A percentile compares a stretch with the other conserved stretches of the same genome.
These are phyloP conservation scores for Chionoecetes opilio DNA, from an alignment of 1,140 invertebrate genomes.

Conservation along the genomic window DNA sequence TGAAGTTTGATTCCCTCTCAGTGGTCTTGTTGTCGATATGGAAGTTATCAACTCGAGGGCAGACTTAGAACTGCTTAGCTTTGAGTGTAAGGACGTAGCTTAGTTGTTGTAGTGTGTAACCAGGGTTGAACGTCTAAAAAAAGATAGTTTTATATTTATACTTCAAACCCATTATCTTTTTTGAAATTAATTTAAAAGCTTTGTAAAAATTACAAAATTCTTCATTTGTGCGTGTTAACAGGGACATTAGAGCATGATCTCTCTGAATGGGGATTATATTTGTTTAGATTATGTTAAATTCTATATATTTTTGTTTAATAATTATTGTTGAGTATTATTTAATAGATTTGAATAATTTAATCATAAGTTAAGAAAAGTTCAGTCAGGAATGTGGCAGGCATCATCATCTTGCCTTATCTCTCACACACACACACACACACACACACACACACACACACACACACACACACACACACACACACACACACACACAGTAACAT, in stretches of 20 bases:
- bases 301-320: not conserved
- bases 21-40: not conserved
- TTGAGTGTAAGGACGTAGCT: conserved; percentile 11
- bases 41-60: not conserved
- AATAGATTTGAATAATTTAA: not conserved
- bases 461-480: no score
- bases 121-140: not conserved
- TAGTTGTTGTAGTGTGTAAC: not conserved
- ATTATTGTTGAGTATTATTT: not conserved
- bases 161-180: not conserved
- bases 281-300: not conserved
- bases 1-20: no score
- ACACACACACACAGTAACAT: no score
- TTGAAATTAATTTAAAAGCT: not conserved
- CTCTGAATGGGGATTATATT: not conserved
- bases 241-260: not conserved
- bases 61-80: not conserved
- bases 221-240: not conserved
- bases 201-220: not conserved
- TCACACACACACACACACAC: conserved; percentile 25
- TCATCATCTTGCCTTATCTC: not conserved
- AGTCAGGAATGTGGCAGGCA: not conserved
- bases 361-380: not conserved
- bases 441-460: conserved; percentile 21
- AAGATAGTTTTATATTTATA: not conserved